These are phyloP conservation scores for Lochmaea crataegi DNA, from an alignment of 2,888 invertebrate genomes.

Conservation along the genomic window DNA sequence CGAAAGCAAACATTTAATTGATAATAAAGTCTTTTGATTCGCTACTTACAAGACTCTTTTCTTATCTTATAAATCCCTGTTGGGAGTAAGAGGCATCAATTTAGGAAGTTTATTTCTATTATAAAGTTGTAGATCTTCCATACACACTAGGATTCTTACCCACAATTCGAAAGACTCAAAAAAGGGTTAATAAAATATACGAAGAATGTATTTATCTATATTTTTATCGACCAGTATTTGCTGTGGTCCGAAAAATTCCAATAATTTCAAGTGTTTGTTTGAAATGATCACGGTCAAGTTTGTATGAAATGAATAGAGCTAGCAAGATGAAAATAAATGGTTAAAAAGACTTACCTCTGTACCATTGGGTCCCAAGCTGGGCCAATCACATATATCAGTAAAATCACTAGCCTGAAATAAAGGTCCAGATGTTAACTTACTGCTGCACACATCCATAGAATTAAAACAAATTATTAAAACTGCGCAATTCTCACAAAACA, in stretches of 20 bases:
- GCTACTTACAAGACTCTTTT: no score
- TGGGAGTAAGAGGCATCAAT: no score
- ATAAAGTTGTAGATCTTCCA: no score
- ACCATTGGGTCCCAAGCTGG: slow-evolving; percentile 81
- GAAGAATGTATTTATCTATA: no score
- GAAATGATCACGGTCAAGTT: neutral
- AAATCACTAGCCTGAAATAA: slow-evolving; percentile 84
- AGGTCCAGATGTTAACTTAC: slow-evolving; percentile 25
- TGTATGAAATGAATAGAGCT: neutral
- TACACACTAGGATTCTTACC: no score
- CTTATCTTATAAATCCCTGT: no score
- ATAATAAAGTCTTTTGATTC: neutral
- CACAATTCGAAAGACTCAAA: no score
- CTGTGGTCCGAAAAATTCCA: no score
- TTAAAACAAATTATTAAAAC: slow-evolving; percentile 10
- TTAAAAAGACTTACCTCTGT: slow-evolving; percentile 61
- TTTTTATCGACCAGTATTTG: no score
- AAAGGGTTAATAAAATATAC: no score
- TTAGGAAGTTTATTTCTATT: no score
- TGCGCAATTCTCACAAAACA: slow-evolving; percentile 11
- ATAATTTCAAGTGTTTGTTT: no score
- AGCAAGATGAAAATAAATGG: neutral
- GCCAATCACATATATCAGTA: slow-evolving; percentile 91
- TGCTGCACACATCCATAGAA: slow-evolving; percentile 9
- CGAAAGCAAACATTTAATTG: neutral